phyloP scores from a whole-genome alignment of 2,888 invertebrate species.

The Mimachlamys varia region DNA sequence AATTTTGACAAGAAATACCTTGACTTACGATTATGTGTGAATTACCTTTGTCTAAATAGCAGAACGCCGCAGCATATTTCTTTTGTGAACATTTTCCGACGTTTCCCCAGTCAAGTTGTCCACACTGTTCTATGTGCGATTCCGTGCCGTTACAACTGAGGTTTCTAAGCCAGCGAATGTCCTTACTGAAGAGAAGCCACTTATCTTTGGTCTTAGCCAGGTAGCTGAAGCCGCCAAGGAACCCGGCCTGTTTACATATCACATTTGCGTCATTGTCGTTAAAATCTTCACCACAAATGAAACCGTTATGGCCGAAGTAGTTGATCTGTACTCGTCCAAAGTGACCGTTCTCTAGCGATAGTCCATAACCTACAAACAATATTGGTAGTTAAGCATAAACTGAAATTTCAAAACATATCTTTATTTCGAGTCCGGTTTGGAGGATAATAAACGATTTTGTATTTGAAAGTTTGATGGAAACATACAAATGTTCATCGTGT shows the following conservation, averaged over 20 bases:
- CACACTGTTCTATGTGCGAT: slow-evolving; percentile 59
- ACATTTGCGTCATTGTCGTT: slow-evolving; percentile 64
- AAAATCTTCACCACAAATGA: slow-evolving; percentile 66
- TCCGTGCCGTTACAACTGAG: slow-evolving; percentile 68
- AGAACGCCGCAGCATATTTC: slow-evolving; percentile 65
- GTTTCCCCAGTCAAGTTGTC: slow-evolving; percentile 59
- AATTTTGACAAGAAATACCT: too few relatives aligned
- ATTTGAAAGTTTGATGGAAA: too few relatives aligned
- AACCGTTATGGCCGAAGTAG: slow-evolving; percentile 62
- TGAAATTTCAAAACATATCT: too few relatives aligned
- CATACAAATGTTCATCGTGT: too few relatives aligned
- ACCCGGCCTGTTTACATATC: slow-evolving; percentile 66
- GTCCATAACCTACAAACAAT: slow-evolving; percentile 52
- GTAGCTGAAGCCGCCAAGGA: slow-evolving; percentile 58
- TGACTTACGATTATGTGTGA: too few relatives aligned
- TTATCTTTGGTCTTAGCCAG: slow-evolving; percentile 50
- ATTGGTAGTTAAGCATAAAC: too few relatives aligned
- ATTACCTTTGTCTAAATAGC: slow-evolving; percentile 62
- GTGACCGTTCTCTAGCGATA: slow-evolving; percentile 53
- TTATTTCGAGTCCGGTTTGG: too few relatives aligned
- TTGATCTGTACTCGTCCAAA: slow-evolving; percentile 62
- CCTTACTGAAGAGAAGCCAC: slow-evolving; percentile 46
- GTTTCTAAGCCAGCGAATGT: slow-evolving; percentile 65
- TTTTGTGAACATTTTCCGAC: slow-evolving; percentile 56
- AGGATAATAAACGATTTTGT: too few relatives aligned